Evolutionary conservation across 2,888 invertebrate genomes (phyloP), one percentile per base, ranked within the genome.

Genomic region (Xestia sexstrigata): DNA sequence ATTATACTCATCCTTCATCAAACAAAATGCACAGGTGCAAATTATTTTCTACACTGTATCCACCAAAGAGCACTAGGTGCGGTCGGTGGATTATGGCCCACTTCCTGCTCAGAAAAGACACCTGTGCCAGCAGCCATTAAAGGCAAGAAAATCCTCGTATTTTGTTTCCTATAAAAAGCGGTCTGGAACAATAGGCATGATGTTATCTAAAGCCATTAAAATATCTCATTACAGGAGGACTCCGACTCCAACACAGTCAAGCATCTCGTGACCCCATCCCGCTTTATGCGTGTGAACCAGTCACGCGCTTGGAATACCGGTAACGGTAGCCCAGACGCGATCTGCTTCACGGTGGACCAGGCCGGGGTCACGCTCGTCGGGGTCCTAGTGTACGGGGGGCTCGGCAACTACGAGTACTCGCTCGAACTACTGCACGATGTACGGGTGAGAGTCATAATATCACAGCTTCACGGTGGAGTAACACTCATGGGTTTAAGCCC

Each of bases 221-320:
- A 30, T 20, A 11, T 70, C 0, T 30, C 20, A 9, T 74, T 86
- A 97, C 97, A 98, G 92, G 98, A 98, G 89, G 96, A 98, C 62
- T 97, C 98, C 88, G 98, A 98, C 52, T 97, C 98, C 0, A 97
- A 97, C n/a, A 87, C 93, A 1, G 97, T 98, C 68, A 98, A 98
- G 58, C 97, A 99, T 87, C 97, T 99, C 84, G 97, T 98, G 66
- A 99, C 99, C 0, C 99, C 99, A 0, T 98, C 98, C 55, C 97
- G 99, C 45, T 99, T 99, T 94, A 98, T 99, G 63, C 98, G 99
- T 69, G 98, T 98, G 66, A 99, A 99, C 93, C 98, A 98, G 87
- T 98, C 98, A 70, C 97, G 99, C 66, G 98, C 98, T 0, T 99
- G 99, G 99, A 99, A 99, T 93, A 99, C 99, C 0, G 99, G 99